Conservation (phyloP, 2,797 vertebrate species). For the Mastacembelus armatus region DNA sequence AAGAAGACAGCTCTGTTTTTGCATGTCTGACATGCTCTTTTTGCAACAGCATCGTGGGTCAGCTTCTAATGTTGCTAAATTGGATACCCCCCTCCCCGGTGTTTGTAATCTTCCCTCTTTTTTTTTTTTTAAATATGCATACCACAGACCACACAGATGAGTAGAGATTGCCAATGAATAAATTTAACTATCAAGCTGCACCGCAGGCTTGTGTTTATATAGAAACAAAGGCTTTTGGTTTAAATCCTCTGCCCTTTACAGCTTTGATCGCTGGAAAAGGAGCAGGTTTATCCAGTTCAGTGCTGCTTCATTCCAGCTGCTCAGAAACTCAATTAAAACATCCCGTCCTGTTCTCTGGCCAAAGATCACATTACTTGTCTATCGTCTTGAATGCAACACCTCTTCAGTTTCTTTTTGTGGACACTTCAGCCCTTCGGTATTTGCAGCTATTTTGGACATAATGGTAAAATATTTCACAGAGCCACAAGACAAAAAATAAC, state of each 20-base stretch:
- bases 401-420: slow-evolving; percentile 55
- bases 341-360: slow-evolving; percentile 47
- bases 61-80: slow-evolving; percentile 61
- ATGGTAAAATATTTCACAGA: slow-evolving; percentile 57
- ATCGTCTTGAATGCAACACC: slow-evolving; percentile 50
- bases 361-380: slow-evolving; percentile 67
- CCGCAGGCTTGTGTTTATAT: slow-evolving; percentile 46
- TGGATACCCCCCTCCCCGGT: slow-evolving; percentile 53
- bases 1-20: slow-evolving; percentile 28
- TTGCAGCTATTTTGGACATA: slow-evolving; percentile 58
- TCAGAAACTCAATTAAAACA: slow-evolving; percentile 68
- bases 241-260: slow-evolving; percentile 40
- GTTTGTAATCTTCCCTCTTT: slow-evolving; percentile 64
- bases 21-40: slow-evolving; percentile 47
- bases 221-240: slow-evolving; percentile 55
- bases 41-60: slow-evolving; percentile 66
- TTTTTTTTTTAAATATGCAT: slow-evolving; percentile 55
- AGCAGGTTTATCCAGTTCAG: slow-evolving; percentile 54
- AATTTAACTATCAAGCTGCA: slow-evolving; percentile 43
- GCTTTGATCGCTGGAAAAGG: slow-evolving; percentile 38
- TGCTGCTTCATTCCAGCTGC: slow-evolving; percentile 53
- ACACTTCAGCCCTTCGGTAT: slow-evolving; percentile 45
- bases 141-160: slow-evolving; percentile 45
- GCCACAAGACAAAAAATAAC: slow-evolving; percentile 59
- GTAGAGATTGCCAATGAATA: slow-evolving; percentile 36